Conservation (phyloP, 2,113 vertebrate genomes). For the Rhea pennata region DNA sequence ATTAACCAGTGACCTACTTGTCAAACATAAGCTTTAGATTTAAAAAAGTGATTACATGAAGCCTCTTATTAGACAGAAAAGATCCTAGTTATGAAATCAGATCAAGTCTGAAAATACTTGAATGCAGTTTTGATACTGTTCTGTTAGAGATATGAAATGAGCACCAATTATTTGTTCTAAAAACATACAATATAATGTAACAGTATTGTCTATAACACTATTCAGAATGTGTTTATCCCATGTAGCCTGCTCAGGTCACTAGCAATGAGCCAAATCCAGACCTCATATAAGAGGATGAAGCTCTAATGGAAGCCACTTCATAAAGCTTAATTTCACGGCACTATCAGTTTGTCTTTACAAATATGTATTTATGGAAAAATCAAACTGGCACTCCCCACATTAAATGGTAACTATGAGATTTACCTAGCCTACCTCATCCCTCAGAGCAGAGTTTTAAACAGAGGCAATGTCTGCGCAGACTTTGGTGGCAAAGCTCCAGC, state of each 20-base stretch:
- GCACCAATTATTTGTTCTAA: neutral
- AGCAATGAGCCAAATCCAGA: constrained; percentile 22
- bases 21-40: constrained; percentile 67
- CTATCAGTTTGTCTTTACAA: neutral
- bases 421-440: neutral
- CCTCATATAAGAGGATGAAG: constrained; percentile 45
- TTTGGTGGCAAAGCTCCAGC: neutral
- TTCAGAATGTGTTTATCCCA: neutral
- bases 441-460: neutral
- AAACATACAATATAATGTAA: neutral
- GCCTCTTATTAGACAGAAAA: constrained; percentile 45
- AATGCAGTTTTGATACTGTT: neutral
- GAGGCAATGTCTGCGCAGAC: fast-evolving
- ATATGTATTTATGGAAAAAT: fast-evolving
- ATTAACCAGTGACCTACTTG: constrained; percentile 69
- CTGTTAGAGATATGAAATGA: neutral
- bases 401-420: fast-evolving
- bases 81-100: constrained; percentile 17
- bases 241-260: neutral
- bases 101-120: constrained; percentile 12
- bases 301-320: neutral
- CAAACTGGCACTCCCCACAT: neutral
- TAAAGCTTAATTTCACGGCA: neutral
- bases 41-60: constrained; percentile 55
- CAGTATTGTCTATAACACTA: neutral